Evolutionary conservation across 2,113 vertebrate genomes (phyloP).

Genomic region (Elanus axillaris): DNA sequence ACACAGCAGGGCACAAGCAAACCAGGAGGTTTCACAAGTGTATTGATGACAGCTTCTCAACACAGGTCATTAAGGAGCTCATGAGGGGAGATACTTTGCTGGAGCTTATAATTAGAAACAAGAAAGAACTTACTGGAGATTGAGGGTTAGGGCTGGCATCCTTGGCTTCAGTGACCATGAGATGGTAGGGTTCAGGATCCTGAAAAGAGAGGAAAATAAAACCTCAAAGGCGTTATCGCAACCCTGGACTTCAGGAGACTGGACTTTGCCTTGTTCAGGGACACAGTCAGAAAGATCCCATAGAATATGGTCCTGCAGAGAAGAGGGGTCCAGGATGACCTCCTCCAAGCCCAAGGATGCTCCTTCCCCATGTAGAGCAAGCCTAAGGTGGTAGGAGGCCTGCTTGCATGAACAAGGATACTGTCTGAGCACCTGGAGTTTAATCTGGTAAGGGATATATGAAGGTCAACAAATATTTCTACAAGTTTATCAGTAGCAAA

Average conservation of each 20-base stretch:
- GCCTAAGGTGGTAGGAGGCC: background rate
- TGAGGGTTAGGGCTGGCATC: background rate
- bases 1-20: background rate
- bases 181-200: background rate
- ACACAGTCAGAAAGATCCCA: background rate
- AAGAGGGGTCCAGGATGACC: background rate
- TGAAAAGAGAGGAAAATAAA: background rate
- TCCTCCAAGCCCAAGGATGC: background rate
- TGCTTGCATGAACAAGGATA: background rate
- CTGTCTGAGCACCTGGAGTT: background rate
- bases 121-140: background rate
- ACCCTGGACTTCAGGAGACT: background rate
- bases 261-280: background rate
- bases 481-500: background rate
- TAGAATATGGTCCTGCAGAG: background rate
- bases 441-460: background rate
- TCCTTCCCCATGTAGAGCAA: background rate
- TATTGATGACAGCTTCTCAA: background rate
- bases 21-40: background rate
- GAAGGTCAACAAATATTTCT: background rate
- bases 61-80: background rate
- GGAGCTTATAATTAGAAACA: background rate
- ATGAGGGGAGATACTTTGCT: background rate
- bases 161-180: background rate
- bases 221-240: accelerated